Evolutionary conservation across 2,888 invertebrate genomes (phyloP), one percentile per base, ranked within the genome.

Genomic region (Unio pictorum): DNA sequence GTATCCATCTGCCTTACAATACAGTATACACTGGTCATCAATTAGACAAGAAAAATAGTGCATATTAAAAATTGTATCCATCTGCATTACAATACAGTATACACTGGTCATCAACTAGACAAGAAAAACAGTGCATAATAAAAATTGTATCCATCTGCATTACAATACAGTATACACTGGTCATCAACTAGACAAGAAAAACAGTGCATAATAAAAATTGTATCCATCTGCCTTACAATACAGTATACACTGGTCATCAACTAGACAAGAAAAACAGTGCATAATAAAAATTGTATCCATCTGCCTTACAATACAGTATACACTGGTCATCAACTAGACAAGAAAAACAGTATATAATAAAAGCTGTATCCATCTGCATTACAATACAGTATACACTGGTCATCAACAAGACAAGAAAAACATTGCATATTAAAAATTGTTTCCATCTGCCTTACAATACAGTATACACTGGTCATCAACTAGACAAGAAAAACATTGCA

Each of bases 201-300:
- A 94, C 88, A 96, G 96, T 26, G 95, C 93, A 91, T 95, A 96
- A 91, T 97, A 98, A 91, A 98, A 98, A 78, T 96, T 92, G 89
- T 97, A 96, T 1, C 95, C 95, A 74, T 93, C 93, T 0, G 98
- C 98, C 95, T 96, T 97, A 91, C 98, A 99, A 91, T 97, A 97
- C 84, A 98, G 91, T 91, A 97, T 97, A 90, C 98, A 99, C 60
- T 95, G 95, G 89, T 96, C 95, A 8, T 94, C 94, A 3, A 94
- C 95, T 89, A 72, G 3, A 75, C 26, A 23, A 62, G 28, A 45
- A 63, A 17, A 17, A 17, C 2, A 28, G 28, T 28, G 28, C 28
- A 28, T 28, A 28, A 0, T 28, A 28, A 4, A 28, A 28, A 28
- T 28, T 28, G 2, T 28, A 28, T 28, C 28, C 28, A 28, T 28